phyloP scores from a whole-genome alignment of 2,113 vertebrate genomes.

The Porphyrio hochstetteri region DNA sequence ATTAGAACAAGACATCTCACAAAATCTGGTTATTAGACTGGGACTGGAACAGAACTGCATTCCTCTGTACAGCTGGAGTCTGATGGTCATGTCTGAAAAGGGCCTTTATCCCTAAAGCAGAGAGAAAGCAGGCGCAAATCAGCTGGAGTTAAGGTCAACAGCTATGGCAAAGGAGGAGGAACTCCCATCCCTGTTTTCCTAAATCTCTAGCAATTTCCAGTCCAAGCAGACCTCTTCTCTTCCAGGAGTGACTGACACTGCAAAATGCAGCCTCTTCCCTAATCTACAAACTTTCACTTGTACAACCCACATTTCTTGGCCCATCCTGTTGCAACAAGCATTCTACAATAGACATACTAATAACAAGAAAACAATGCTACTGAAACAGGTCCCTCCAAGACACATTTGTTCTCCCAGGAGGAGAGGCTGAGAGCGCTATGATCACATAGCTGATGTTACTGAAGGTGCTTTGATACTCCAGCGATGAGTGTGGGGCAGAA shows the following conservation, averaged over 20 bases:
- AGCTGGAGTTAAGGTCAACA: conserved; percentile 6
- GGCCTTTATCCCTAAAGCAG: background rate
- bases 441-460: background rate
- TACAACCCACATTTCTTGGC: background rate
- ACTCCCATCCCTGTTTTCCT: background rate
- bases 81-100: background rate
- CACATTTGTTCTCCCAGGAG: background rate
- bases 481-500: background rate
- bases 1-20: background rate
- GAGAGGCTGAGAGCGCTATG: background rate
- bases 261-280: background rate
- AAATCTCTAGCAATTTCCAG: background rate
- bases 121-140: background rate
- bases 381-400: background rate
- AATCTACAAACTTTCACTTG: background rate
- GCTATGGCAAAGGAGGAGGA: background rate
- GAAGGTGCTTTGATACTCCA: background rate
- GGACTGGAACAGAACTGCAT: background rate
- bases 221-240: background rate
- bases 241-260: background rate
- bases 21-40: background rate
- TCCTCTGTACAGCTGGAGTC: conserved; percentile 18
- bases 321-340: background rate
- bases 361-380: background rate
- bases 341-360: background rate